Percentiles rank a stretch among this genome's conserved stretches.
Conservation (phyloP, 2,888 invertebrate species). For the Unio delphinus region DNA sequence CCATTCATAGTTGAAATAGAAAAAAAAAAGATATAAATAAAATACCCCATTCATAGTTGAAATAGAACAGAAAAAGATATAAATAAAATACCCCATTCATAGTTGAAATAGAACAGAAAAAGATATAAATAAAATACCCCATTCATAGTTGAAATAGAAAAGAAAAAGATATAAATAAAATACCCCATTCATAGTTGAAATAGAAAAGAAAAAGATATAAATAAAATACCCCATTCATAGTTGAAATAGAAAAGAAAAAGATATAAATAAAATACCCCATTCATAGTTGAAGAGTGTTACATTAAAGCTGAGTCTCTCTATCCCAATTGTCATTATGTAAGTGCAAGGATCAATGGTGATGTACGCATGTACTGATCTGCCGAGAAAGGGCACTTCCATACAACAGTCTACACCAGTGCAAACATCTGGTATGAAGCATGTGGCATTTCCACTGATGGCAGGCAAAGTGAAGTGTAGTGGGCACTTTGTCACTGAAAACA, state of each 20-base stretch:
- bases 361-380: constrained; percentile 11
- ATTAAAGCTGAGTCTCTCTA: constrained; percentile 18
- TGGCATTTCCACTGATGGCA: constrained; percentile 9
- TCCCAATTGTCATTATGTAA: constrained; percentile 17
- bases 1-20: constrained; percentile 11
- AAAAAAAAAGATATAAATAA: no score
- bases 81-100: constrained; percentile 13
- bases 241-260: background rate
- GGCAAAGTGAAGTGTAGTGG: constrained; percentile 6
- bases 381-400: constrained; percentile 16
- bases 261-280: constrained; percentile 9
- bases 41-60: constrained; percentile 17
- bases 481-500: constrained; percentile 13
- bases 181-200: constrained; percentile 19
- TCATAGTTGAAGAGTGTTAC: constrained; percentile 15
- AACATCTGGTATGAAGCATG: constrained; percentile 24
- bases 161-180: no score
- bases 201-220: no score
- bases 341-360: constrained; percentile 13
- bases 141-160: constrained; percentile 9
- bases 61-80: background rate
- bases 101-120: constrained; percentile 1
- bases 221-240: constrained; percentile 14
- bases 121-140: constrained; percentile 7
- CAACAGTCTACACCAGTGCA: constrained; percentile 30